Evolutionary conservation across 1,140 invertebrate genomes (phyloP).

Genomic region (Coelopa frigida): DNA sequence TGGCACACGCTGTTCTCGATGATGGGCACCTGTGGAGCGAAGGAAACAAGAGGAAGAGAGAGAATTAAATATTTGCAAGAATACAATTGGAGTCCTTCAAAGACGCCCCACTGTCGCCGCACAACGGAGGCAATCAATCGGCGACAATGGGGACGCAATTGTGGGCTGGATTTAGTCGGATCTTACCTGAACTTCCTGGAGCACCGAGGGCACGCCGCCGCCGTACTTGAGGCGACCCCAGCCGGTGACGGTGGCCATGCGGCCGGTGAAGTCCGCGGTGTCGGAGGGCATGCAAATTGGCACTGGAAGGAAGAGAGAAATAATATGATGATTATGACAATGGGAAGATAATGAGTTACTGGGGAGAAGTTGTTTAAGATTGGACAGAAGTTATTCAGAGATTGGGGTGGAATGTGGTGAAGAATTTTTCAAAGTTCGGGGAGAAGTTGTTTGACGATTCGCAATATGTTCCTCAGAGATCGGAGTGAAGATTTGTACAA

Average conservation of each 20-base stretch:
- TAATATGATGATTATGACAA: neutral
- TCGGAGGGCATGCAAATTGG: slow-evolving; percentile 87
- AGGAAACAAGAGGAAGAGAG: neutral
- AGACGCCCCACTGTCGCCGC: too few species aligned
- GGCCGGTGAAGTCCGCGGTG: slow-evolving; percentile 70
- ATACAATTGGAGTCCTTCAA: neutral
- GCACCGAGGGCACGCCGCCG: slow-evolving; percentile 77
- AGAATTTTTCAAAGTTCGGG: too few species aligned
- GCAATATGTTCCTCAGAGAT: too few species aligned
- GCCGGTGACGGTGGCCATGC: slow-evolving; percentile 77
- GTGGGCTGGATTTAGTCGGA: neutral
- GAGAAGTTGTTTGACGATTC: too few species aligned
- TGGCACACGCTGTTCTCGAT: slow-evolving; percentile 87
- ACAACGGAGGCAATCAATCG: neutral
- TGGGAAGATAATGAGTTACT: neutral
- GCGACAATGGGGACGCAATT: neutral
- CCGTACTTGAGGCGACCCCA: slow-evolving; percentile 66
- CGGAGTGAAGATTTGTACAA: too few species aligned
- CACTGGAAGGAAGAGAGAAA: slow-evolving; percentile 48
- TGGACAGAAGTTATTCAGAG: too few species aligned
- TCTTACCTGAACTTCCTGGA: slow-evolving; percentile 76
- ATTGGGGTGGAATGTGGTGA: too few species aligned
- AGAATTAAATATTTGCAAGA: neutral
- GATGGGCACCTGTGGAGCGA: slow-evolving; percentile 62
- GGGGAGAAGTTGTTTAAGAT: neutral